Percentiles rank a stretch among this genome's conserved stretches.
Evolutionary conservation across 1,140 invertebrate genomes (phyloP).

Genomic region (Riptortus pedestris): DNA sequence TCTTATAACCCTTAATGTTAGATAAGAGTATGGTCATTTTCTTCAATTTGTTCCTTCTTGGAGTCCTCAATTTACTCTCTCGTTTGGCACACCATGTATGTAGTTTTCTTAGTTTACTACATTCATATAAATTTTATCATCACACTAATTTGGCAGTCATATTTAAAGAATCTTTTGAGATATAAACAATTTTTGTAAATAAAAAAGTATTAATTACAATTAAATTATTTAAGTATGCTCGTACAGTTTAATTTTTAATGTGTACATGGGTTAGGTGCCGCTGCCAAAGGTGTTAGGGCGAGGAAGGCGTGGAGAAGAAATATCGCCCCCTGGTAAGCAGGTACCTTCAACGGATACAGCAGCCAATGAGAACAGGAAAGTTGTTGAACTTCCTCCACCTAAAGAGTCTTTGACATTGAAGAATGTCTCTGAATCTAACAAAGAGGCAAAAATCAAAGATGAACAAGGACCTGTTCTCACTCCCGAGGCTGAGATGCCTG

Average conservation of each 20-base stretch:
- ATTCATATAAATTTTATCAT: background rate
- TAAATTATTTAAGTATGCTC: too few relatives aligned
- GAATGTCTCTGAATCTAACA: background rate
- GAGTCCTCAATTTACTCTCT: slow-evolving; percentile 10
- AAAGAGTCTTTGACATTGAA: background rate
- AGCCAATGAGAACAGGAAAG: background rate
- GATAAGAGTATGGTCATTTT: slow-evolving; percentile 17
- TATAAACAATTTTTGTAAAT: too few relatives aligned
- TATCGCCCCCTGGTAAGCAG: slow-evolving; percentile 12
- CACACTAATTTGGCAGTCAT: too few relatives aligned
- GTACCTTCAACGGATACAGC: background rate
- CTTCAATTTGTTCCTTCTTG: slow-evolving; percentile 17
- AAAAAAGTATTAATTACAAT: too few relatives aligned
- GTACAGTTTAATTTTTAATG: too few relatives aligned
- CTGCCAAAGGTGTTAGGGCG: slow-evolving; percentile 19
- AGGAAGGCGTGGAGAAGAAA: slow-evolving; percentile 19
- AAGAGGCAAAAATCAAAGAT: background rate
- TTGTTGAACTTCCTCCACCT: background rate
- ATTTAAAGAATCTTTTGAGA: too few relatives aligned
- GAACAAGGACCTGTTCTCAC: background rate
- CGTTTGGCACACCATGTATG: slow-evolving; percentile 15
- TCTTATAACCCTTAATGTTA: slow-evolving; percentile 10
- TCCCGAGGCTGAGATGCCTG: slow-evolving; percentile 4
- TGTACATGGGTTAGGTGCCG: slow-evolving; percentile 22
- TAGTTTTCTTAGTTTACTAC: slow-evolving; percentile 11